Conservation (phyloP, 64 coral and sea anemone genomes). For the Stylophora pistillata region DNA sequence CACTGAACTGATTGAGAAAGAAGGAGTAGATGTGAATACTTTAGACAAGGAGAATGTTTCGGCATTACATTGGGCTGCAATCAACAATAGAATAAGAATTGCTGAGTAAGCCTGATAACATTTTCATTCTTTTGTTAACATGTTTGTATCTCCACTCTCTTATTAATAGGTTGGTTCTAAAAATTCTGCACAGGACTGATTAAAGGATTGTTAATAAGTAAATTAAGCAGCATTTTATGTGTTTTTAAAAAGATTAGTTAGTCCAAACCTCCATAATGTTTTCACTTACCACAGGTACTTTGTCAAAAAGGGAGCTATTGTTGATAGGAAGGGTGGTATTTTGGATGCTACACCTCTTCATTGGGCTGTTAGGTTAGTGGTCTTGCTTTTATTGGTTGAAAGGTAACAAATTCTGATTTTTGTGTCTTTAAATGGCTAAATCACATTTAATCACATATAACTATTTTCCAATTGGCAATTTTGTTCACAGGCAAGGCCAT, state of each 20-base stretch:
- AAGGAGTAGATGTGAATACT: constrained; percentile 64
- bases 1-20: constrained; percentile 78
- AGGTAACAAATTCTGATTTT: neutral
- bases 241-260: no score
- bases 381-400: neutral
- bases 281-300: constrained; percentile 65
- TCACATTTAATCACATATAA: no score
- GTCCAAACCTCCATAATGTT: no score
- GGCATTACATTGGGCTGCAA: constrained; percentile 86
- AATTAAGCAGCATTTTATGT: no score
- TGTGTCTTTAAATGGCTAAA: neutral
- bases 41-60: constrained; percentile 91
- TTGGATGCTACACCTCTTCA: constrained; percentile 84
- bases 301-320: constrained; percentile 69
- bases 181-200: no score
- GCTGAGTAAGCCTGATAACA: constrained; percentile 75
- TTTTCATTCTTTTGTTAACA: no score
- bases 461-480: no score
- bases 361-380: constrained; percentile 84
- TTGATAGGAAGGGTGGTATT: constrained; percentile 88
- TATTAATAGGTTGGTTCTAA: no score
- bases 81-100: constrained; percentile 92
- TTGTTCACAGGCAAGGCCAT: constrained; percentile 84
- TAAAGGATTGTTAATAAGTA: no score
- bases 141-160: no score